Conservation (phyloP, 2,113 vertebrate species). For the Leptosomus discolor region DNA sequence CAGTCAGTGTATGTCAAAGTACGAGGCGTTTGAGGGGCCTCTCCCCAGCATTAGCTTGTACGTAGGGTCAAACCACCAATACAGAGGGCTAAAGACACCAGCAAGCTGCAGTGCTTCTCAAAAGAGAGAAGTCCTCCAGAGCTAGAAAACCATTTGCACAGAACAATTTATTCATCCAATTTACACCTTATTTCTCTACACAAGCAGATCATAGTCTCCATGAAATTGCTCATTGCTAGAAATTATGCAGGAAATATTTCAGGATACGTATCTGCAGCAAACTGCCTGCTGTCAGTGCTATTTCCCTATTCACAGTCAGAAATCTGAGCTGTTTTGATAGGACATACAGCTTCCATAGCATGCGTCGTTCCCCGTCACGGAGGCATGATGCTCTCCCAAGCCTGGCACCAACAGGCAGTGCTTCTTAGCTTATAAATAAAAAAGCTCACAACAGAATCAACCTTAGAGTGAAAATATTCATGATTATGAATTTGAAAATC, state of each 20-base stretch:
- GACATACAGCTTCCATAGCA: not conserved
- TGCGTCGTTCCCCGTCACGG: not conserved
- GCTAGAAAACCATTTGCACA: not conserved
- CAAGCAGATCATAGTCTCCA: constrained; percentile 29
- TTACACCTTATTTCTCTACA: constrained; percentile 35
- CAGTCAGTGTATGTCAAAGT: rapidly evolving
- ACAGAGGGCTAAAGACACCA: not conserved
- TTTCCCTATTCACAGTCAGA: not conserved
- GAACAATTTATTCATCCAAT: constrained; percentile 41
- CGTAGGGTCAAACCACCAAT: rapidly evolving
- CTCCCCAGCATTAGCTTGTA: not conserved
- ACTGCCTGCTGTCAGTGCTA: not conserved
- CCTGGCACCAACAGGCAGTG: not conserved
- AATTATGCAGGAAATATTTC: constrained; percentile 30
- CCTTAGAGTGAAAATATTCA: constrained; percentile 40
- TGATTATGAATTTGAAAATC: constrained; percentile 51
- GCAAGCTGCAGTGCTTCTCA: not conserved
- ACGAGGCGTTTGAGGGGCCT: not conserved
- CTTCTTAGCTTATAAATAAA: constrained; percentile 21
- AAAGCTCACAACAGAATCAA: constrained; percentile 39
- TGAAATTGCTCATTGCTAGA: constrained; percentile 33
- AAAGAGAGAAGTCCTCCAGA: not conserved
- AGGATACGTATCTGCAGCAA: not conserved
- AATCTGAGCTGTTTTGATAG: not conserved
- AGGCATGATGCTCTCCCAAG: not conserved